Base-by-base conservation (phyloP, 2,888 invertebrate genomes). In the Keiferia lycopersicella region DNA sequence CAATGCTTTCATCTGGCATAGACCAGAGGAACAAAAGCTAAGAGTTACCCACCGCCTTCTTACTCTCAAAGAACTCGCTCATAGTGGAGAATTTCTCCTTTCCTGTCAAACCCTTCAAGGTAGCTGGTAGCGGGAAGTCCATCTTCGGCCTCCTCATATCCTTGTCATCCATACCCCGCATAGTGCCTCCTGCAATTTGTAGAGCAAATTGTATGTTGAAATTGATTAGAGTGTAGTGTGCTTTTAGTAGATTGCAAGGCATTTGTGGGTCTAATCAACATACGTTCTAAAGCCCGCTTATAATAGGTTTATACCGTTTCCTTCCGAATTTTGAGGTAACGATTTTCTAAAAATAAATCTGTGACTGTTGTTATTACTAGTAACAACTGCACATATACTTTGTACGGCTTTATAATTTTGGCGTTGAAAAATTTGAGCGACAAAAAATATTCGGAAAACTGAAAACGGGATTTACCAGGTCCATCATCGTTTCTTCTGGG, bases 61-160 rank as follows among this genome's bases (percentile, higher is more conserved):
- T 79, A 62, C 72, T 86, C 48, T 91, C 86, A 51, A 93, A 86
- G 72, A 93, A 92, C 66, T 93, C 92, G 65, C 90, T 92, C 92
- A 93, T 92, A 0, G 88, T 91, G 0, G 93, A 92, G 60, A 88
- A 82, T 67, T 87, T 87, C 12, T 83, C 82, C 38, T 82, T 86
- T 34, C 84, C 86, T 3, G 83, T 62, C 0, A 90, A 71, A 0
- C 84, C 84, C 66, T 80, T 84, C 20, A 91, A 69, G 0, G 87
- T 83, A 0, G 82, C 82, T 1, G 90, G 90, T 1, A 90, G 68
- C 0, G 89, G 90, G 62, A 91, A 88, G 56, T 91, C 89, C 70
- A 90, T 78, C 69, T 86, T 88, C 3, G 83, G 86, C 34, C 86
- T 78, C n/a, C 85, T 78, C 77, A 83, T 83, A 30, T 88, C 88